Percentiles rank a stretch among this genome's conserved stretches.
Conservation (phyloP, 2,113 vertebrate genomes). For the Talpa occidentalis region DNA sequence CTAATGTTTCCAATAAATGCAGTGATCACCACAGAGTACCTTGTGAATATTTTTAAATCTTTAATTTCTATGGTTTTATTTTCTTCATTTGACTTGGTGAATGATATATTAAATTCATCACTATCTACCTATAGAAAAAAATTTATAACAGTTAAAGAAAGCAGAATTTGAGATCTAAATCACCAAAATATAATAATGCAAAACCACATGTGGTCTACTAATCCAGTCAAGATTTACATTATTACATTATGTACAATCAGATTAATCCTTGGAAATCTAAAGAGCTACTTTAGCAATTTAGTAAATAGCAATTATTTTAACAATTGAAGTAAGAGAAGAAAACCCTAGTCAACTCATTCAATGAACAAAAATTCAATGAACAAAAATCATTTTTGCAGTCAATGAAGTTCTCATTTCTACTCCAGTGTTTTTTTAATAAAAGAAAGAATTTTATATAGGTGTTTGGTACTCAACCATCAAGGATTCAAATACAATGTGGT, state of each 20-base stretch:
- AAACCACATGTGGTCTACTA: background rate
- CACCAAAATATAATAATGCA: background rate
- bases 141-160: slow-evolving; percentile 20
- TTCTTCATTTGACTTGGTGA: slow-evolving; percentile 89
- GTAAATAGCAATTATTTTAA: slow-evolving; percentile 55
- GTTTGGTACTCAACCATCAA: background rate
- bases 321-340: slow-evolving; percentile 58
- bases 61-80: slow-evolving; percentile 87
- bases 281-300: slow-evolving; percentile 50
- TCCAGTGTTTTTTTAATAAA: background rate
- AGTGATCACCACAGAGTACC: slow-evolving; percentile 91
- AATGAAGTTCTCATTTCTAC: background rate
- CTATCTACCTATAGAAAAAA: slow-evolving; percentile 88
- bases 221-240: background rate
- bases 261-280: background rate
- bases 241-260: background rate
- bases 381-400: background rate
- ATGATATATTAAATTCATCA: slow-evolving; percentile 88
- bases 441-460: background rate
- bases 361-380: too few relatives aligned
- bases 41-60: slow-evolving; percentile 93
- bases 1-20: slow-evolving; percentile 92
- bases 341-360: background rate
- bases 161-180: background rate
- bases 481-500: background rate